phyloP scores from a whole-genome alignment of 2,888 invertebrate genomes.

The Chrysolina americana region DNA sequence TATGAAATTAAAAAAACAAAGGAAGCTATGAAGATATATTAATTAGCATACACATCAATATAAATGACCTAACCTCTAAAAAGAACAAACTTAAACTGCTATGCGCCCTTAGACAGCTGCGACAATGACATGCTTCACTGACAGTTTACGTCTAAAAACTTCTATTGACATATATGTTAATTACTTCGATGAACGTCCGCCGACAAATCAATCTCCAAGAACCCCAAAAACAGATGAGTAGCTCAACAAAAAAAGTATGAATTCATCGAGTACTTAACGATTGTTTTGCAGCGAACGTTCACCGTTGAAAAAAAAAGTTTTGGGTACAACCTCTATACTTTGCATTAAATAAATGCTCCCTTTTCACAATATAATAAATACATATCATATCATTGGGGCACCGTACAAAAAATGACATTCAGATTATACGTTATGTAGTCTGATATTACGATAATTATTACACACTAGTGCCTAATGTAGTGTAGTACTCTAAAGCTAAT shows the following conservation, averaged over 20 bases:
- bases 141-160: constrained; percentile 47
- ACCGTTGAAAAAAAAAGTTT: constrained; percentile 53
- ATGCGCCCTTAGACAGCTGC: constrained; percentile 38
- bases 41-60: constrained; percentile 70
- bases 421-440: constrained; percentile 42
- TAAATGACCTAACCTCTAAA: constrained; percentile 51
- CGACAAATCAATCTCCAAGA: constrained; percentile 27
- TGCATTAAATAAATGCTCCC: constrained; percentile 91
- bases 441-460: constrained; percentile 50
- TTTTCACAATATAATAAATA: constrained; percentile 77
- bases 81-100: constrained; percentile 41
- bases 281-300: constrained; percentile 32
- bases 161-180: constrained; percentile 71
- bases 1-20: constrained; percentile 15
- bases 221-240: neutral
- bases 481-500: constrained; percentile 60
- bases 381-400: constrained; percentile 60
- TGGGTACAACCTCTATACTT: constrained; percentile 89
- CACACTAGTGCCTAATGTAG: constrained; percentile 62
- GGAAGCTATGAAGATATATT: constrained; percentile 52
- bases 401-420: constrained; percentile 53
- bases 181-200: constrained; percentile 53
- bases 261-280: neutral
- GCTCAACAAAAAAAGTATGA: neutral
- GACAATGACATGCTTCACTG: constrained; percentile 40